phyloP scores from a whole-genome alignment of 2,113 vertebrate genomes.

The Canis aureus region DNA sequence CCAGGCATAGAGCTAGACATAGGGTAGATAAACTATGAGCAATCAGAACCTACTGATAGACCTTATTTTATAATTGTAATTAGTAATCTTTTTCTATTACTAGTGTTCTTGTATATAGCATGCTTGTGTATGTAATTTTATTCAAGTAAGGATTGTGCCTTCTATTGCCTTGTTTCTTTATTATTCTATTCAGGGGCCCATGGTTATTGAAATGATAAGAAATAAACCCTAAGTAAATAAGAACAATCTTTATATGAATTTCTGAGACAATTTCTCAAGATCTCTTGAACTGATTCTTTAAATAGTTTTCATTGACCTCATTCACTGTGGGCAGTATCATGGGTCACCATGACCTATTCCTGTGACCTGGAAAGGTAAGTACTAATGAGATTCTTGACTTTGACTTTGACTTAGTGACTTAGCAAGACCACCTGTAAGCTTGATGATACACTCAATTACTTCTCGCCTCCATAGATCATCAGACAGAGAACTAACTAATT shows the following conservation, averaged over 20 bases:
- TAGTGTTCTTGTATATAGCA: background rate
- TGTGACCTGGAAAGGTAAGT: background rate
- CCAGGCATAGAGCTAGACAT: background rate
- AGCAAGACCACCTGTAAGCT: background rate
- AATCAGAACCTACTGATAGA: background rate
- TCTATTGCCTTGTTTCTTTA: slow-evolving; percentile 31
- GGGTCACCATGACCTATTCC: background rate
- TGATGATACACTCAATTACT: background rate
- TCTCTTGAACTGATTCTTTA: background rate
- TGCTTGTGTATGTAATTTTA: slow-evolving; percentile 17
- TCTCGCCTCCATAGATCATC: background rate
- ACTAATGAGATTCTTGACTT: background rate
- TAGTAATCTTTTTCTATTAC: background rate
- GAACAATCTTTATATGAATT: slow-evolving; percentile 8
- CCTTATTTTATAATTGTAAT: background rate
- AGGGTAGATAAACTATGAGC: background rate
- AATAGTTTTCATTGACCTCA: background rate
- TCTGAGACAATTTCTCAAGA: background rate
- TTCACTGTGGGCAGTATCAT: background rate
- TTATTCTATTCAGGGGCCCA: background rate
- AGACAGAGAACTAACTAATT: background rate
- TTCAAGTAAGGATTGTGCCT: background rate
- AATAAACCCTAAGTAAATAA: slow-evolving; percentile 8
- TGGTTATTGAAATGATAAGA: background rate
- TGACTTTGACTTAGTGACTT: background rate